phyloP scores from a whole-genome alignment of 2,113 vertebrate species.

The Grus americana region DNA sequence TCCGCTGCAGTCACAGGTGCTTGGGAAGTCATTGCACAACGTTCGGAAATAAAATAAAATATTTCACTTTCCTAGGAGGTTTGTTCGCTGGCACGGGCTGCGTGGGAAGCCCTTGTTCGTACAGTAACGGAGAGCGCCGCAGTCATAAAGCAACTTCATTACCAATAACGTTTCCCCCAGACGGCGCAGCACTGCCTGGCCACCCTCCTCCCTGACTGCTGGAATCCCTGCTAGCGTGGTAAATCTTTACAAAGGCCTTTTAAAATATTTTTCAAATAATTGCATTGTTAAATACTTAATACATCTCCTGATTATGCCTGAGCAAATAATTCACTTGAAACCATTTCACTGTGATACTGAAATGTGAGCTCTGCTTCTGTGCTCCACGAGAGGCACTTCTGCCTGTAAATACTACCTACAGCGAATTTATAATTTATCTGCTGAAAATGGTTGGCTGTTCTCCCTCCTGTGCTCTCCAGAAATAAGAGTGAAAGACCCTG shows the following conservation, averaged over 20 bases:
- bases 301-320: neutral
- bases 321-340: neutral
- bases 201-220: neutral
- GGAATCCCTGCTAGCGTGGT: neutral
- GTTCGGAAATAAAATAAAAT: neutral
- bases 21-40: neutral
- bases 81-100: no score
- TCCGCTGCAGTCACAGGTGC: fast-evolving
- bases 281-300: neutral
- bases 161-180: neutral
- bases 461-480: neutral
- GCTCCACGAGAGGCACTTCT: neutral
- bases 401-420: neutral
- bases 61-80: neutral
- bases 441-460: neutral
- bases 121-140: neutral
- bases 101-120: neutral
- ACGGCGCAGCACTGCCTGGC: neutral
- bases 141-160: neutral
- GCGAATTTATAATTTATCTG: neutral
- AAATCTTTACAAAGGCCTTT: neutral
- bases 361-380: neutral
- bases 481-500: neutral
- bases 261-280: neutral
- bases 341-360: neutral